A percentile compares a stretch with the other conserved stretches of the same genome.
These are phyloP conservation scores for Lacanobia wlatinum DNA, from an alignment of 2,888 invertebrate genomes.

Conservation along the genomic window DNA sequence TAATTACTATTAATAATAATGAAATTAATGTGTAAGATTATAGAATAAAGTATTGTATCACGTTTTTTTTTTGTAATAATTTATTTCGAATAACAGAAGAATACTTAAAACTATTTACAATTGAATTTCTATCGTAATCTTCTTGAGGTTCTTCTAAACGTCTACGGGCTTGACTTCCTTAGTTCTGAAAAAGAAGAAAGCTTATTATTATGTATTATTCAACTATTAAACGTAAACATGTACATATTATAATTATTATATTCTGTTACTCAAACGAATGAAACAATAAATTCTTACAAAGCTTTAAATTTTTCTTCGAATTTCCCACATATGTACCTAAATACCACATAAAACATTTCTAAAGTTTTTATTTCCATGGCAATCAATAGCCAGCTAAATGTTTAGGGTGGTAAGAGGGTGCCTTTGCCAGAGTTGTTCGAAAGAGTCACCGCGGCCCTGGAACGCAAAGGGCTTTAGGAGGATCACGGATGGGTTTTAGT, in stretches of 20 bases:
- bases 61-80: conserved; percentile 61
- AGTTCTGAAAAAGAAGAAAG: conserved; percentile 68
- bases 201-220: conserved; percentile 17
- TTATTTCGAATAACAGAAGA: conserved; percentile 59
- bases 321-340: no score
- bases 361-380: no score
- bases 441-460: no score
- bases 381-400: no score
- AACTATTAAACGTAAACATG: conserved; percentile 21
- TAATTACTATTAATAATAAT: conserved; percentile 51
- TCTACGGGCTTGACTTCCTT: conserved; percentile 74
- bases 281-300: conserved; percentile 52
- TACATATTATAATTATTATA: conserved; percentile 38
- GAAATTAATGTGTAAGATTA: conserved; percentile 66
- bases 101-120: conserved; percentile 47
- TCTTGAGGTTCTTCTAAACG: conserved; percentile 65
- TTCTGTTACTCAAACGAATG: conserved; percentile 15
- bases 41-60: conserved; percentile 69
- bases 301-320: conserved; percentile 36
- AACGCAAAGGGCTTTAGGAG: no score
- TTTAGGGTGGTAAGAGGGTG: no score
- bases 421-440: no score
- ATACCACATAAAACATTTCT: no score
- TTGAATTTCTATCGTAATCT: conserved; percentile 9
- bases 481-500: no score